phyloP scores from a whole-genome alignment of 1,140 invertebrate genomes.

The Samia ricini region DNA sequence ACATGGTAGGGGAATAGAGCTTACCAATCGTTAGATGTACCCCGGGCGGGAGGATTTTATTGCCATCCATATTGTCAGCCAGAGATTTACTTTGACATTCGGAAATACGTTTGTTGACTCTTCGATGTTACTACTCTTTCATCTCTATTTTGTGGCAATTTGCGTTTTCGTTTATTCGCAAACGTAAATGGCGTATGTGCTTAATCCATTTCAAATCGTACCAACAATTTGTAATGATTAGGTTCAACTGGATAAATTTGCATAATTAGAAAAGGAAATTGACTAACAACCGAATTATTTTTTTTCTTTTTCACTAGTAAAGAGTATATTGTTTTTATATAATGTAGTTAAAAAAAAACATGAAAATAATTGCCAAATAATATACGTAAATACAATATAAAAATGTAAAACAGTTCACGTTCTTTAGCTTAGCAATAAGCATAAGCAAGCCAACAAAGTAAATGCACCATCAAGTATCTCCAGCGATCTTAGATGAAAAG shows the following conservation, averaged over 20 bases:
- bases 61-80: constrained; percentile 69
- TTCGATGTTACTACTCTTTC: constrained; percentile 47
- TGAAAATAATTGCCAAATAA: too few species aligned
- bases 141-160: constrained; percentile 30
- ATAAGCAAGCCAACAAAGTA: too few species aligned
- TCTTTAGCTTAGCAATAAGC: too few species aligned
- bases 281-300: neutral
- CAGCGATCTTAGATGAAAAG: constrained; percentile 52
- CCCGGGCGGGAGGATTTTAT: constrained; percentile 59
- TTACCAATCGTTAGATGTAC: constrained; percentile 56
- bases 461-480: too few species aligned
- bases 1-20: constrained; percentile 47
- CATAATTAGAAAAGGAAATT: neutral
- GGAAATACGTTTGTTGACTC: constrained; percentile 69
- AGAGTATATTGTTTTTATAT: too few species aligned
- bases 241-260: neutral
- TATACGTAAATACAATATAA: too few species aligned
- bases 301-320: neutral
- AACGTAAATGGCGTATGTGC: neutral
- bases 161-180: constrained; percentile 32
- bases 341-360: too few species aligned
- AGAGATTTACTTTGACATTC: constrained; percentile 70
- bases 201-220: neutral
- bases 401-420: too few species aligned
- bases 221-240: neutral